Base-by-base conservation (phyloP, 2,888 invertebrate species). In the Hymenopus coronatus region DNA sequence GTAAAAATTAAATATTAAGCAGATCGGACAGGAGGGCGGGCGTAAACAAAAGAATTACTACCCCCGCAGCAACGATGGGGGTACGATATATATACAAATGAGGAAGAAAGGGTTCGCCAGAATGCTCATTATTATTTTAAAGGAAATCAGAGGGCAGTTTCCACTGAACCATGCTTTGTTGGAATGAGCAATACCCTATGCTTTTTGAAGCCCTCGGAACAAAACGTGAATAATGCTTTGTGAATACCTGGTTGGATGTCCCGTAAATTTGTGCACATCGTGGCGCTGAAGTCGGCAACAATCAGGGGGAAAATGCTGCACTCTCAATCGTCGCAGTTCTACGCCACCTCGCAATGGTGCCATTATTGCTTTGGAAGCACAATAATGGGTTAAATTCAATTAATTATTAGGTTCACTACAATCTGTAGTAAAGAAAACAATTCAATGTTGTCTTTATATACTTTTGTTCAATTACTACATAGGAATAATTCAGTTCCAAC, bases 71-170 rank as follows among this genome's bases (percentile, higher is more conserved):
- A 40, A 6, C 25, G 33, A 8, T 33, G 8, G 33, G 33, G n/a
- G n/a, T 7, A 84, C 4, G 27, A 4, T 40, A 54, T 27, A 28
- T 12, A 85, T 28, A 85, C 27, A 70, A 70, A n/a, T 27, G 54
- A 70, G 54, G 70, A 28, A 81, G 86, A 70, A 81, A 70, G 70
- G 81, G 86, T 70, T 86, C 14, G 28, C 25, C 25, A 25, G 28
- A 54, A 85, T 81, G 86, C 81, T 86, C 86, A 86, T 86, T 86
- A 86, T 86, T 86, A 86, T 86, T 86, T 86, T 86, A 86, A 81
- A 86, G 86, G 25, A 86, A 86, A 86, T 86, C 86, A 25, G 54
- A 20, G 54, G 20, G 54, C 54, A 70, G 54, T 6, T 25, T 70
- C 54, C 54, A 70, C 20, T 70, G 54, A 70, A 70, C 54, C 54